Evolutionary conservation across 2,797 vertebrate genomes (phyloP).

Genomic region (Karalla daura): DNA sequence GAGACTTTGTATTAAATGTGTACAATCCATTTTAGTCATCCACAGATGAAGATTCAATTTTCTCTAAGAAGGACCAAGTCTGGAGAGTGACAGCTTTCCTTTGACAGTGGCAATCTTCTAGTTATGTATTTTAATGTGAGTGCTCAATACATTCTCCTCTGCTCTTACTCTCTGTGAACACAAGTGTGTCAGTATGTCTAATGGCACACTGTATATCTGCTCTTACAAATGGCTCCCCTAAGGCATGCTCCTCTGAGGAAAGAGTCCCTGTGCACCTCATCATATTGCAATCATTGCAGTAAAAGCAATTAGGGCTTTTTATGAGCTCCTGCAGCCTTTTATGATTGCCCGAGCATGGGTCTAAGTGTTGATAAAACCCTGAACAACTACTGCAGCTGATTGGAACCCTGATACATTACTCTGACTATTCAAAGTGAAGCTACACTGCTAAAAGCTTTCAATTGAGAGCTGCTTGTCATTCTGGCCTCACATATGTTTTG

Average conservation of each 20-base stretch:
- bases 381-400: neutral
- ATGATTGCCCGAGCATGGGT: neutral
- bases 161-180: neutral
- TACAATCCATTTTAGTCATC: neutral
- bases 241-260: constrained; percentile 1
- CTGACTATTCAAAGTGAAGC: constrained; percentile 10
- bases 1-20: neutral
- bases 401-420: constrained; percentile 5
- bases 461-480: neutral
- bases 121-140: neutral
- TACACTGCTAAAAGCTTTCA: constrained; percentile 19
- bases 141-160: neutral
- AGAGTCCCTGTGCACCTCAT: constrained; percentile 16
- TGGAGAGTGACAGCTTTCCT: neutral
- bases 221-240: constrained; percentile 14
- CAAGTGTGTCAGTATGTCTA: neutral
- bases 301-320: constrained; percentile 20
- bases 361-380: constrained; percentile 20
- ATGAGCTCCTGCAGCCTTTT: neutral
- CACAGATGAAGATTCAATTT: neutral
- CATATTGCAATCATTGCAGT: constrained; percentile 2
- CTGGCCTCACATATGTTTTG: constrained; percentile 2
- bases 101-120: neutral
- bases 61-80: neutral
- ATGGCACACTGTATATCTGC: neutral